These are phyloP conservation scores for Eublepharis macularius DNA, from an alignment of 2,113 vertebrate species.

Conservation along the genomic window DNA sequence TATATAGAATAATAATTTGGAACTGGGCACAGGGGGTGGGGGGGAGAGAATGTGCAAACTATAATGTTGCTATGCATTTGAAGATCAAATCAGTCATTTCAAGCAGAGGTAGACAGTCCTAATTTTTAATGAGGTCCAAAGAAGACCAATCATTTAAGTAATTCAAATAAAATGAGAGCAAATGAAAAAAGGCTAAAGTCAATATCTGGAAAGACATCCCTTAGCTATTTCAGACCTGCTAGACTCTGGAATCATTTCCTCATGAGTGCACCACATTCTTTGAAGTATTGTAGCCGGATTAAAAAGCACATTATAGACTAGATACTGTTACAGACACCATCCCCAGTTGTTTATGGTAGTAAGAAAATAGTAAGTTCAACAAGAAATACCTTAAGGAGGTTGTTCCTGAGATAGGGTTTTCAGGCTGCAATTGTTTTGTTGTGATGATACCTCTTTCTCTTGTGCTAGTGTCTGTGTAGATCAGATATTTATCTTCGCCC, in stretches of 20 bases:
- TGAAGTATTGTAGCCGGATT: constrained; percentile 4
- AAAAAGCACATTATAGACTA: neutral
- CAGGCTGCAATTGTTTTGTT: too few species aligned
- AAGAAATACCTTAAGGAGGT: neutral
- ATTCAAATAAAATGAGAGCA: neutral
- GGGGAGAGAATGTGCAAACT: neutral
- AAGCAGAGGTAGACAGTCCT: neutral
- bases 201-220: neutral
- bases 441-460: too few species aligned
- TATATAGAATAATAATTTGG: neutral
- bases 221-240: neutral
- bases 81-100: neutral
- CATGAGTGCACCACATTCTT: neutral
- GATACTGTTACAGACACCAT: neutral
- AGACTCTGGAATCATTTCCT: neutral
- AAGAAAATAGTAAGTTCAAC: neutral
- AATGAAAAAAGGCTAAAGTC: neutral
- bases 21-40: too few species aligned
- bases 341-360: neutral
- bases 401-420: too few species aligned
- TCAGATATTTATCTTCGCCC: too few species aligned
- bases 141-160: neutral
- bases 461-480: too few species aligned
- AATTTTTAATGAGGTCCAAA: rapidly evolving
- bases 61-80: neutral